These are phyloP conservation scores for Anguilla megastoma DNA, from an alignment of 2,797 vertebrate genomes.

Conservation along the genomic window DNA sequence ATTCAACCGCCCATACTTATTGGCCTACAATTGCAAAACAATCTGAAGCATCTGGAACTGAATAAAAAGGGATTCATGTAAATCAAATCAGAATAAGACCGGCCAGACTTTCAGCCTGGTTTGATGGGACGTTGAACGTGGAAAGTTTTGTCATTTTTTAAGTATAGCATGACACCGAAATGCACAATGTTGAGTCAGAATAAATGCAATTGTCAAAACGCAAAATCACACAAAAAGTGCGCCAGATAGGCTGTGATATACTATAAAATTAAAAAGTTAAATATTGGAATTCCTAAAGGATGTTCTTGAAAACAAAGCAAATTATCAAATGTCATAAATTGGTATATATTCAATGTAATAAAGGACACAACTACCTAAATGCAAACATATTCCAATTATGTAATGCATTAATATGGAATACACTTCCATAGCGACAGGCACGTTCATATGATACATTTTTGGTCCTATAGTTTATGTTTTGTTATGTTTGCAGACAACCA, in stretches of 20 bases:
- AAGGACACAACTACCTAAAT: neutral
- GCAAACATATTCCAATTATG: neutral
- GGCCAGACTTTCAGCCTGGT: neutral
- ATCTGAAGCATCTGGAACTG: neutral
- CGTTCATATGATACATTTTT: too few species aligned
- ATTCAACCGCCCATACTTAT: neutral
- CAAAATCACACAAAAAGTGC: neutral
- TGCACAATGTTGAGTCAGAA: neutral
- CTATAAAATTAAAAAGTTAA: neutral
- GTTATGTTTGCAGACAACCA: neutral
- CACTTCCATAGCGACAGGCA: neutral
- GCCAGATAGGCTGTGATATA: neutral
- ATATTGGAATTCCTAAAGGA: neutral
- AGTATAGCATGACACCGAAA: neutral
- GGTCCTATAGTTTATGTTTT: neutral
- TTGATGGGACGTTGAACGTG: neutral
- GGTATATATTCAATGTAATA: neutral
- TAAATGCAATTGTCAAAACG: neutral
- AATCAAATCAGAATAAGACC: neutral
- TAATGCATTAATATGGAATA: neutral
- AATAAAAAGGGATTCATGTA: neutral
- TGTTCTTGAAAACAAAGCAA: neutral
- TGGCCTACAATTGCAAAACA: neutral
- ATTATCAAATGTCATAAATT: neutral
- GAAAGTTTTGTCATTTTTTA: neutral